Evolutionary conservation across 2,888 invertebrate species (phyloP).

Genomic region (Harpalus rufipes): DNA sequence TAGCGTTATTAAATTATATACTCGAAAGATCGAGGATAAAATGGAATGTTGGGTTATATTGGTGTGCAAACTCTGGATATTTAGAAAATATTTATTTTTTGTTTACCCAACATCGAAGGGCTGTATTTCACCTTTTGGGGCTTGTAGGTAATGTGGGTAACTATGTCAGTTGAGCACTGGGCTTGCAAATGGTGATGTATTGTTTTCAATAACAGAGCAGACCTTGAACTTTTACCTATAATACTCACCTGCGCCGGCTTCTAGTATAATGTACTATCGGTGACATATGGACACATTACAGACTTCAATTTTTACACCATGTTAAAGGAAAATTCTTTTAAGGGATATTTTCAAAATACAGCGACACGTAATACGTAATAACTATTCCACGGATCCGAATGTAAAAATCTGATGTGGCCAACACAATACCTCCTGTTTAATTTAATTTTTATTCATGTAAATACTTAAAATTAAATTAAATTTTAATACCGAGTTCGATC

Average conservation of each 20-base stretch:
- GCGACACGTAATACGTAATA: no score
- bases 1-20: conserved; percentile 5
- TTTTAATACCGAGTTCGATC: no score
- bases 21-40: conserved; percentile 5
- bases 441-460: no score
- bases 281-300: conserved; percentile 49
- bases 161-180: conserved; percentile 13
- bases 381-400: no score
- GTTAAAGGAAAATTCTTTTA: no score
- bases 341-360: no score
- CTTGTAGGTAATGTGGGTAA: neutral
- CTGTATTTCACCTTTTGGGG: conserved; percentile 36
- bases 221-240: conserved; percentile 56
- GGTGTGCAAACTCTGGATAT: neutral
- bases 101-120: neutral
- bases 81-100: neutral
- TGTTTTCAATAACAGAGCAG: conserved; percentile 48
- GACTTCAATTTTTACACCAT: neutral
- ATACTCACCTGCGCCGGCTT: conserved; percentile 49
- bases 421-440: no score
- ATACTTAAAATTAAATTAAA: no score
- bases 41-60: neutral
- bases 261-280: conserved; percentile 37
- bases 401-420: no score
- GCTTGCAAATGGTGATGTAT: conserved; percentile 50